These are phyloP conservation scores for Siniperca obscura DNA, from an alignment of 2,797 vertebrate genomes.

Conservation along the genomic window DNA sequence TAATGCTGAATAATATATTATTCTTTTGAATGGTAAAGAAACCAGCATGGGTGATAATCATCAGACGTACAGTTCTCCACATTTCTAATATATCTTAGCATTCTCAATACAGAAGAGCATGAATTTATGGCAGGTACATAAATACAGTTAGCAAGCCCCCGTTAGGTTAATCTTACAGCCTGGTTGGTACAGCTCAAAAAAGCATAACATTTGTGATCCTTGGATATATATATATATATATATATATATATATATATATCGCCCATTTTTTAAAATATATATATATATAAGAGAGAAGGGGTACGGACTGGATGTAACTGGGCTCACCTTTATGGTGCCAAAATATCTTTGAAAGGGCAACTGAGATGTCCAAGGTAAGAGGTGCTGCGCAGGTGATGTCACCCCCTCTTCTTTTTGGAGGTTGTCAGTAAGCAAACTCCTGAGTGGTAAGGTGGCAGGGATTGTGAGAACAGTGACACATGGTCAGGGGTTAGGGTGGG, in stretches of 20 bases:
- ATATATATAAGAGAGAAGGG: background rate
- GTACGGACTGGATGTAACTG: slow-evolving; percentile 14
- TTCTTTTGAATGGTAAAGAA: background rate
- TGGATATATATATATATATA: background rate
- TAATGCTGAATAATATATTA: background rate
- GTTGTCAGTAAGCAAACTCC: too few relatives aligned
- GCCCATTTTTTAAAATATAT: too few relatives aligned
- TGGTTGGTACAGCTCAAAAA: background rate
- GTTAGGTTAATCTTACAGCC: background rate
- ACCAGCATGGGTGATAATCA: background rate
- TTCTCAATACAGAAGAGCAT: background rate
- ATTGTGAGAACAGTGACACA: background rate
- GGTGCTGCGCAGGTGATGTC: background rate
- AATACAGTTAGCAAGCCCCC: background rate
- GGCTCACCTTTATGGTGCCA: background rate
- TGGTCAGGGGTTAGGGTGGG: background rate
- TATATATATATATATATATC: too few relatives aligned
- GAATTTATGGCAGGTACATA: background rate
- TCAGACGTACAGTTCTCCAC: background rate
- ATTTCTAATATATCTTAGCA: background rate
- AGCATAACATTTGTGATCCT: background rate
- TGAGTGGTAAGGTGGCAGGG: background rate
- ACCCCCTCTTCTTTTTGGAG: background rate
- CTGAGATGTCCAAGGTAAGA: too few relatives aligned
- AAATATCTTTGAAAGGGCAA: too few relatives aligned